Evolutionary conservation across 1,140 invertebrate species (phyloP), one percentile per base, ranked within the genome.

Genomic region (Heliconius himera): DNA sequence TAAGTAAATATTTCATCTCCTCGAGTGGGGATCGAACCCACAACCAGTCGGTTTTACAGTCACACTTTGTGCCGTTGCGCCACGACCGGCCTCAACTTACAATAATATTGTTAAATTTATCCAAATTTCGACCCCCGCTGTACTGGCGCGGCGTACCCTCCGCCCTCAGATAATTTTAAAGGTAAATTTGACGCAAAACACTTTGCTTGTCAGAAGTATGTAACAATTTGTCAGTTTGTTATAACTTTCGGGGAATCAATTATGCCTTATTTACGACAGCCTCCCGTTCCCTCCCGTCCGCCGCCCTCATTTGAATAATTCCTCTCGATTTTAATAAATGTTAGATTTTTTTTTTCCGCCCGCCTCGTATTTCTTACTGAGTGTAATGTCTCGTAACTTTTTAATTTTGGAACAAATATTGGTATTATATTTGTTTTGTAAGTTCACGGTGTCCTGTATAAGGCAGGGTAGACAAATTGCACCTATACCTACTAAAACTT

Each of bases 141-240:
- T 46, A 46, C 41, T 46, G 4, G 41, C 41, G 22, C 16, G 22
- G 38, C 9, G n/a, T 13, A 3, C 22, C 13, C 20, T 11, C 60
- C 22, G 56, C 60, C 60, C 60, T 66, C 3, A 66, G 2, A 36
- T 72, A 78, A 82, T 74, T 76, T 76, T n/a, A 41, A 74, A 82
- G 74, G 77, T 76, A 79, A 79, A 82, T 79, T 79, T 76, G 54
- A 74, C 71, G 70, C 77, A 79, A 82, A 82, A 82, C 81, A 82
- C 71, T 82, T 79, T 16, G 49, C 41, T 77, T 78, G 71, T 79
- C 77, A 66, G 72, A 81, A 78, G 81, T 82, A 80, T 82, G 79
- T 82, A 84, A 82, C 81, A 82, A 84, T 82, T 84, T 84, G 83
- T 82, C 83, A 82, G 83, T 79, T n/a, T 82, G 79, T 84, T 82